Percentiles rank a stretch among this genome's conserved stretches.
phyloP scores from a whole-genome alignment of 2,888 invertebrate genomes.

The Hyppa rectilinea region DNA sequence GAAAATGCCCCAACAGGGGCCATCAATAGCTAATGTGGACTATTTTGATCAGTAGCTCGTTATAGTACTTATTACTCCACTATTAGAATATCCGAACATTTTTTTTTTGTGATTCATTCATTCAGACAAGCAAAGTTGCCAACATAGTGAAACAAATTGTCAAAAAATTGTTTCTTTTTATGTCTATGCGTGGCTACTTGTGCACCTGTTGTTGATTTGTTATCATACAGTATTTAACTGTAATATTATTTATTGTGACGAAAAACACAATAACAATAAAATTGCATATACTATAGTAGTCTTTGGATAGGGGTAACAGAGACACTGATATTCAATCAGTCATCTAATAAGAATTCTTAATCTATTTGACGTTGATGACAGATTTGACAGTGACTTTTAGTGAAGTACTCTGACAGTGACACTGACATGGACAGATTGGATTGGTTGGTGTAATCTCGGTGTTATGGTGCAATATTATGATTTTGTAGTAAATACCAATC shows the following conservation, averaged over 20 bases:
- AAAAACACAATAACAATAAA: no score
- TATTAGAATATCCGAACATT: not conserved
- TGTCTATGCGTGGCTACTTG: not conserved
- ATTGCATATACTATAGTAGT: no score
- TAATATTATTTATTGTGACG: no score
- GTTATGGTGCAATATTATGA: not conserved
- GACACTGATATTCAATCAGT: no score
- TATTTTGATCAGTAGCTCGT: not conserved
- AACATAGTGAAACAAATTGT: not conserved
- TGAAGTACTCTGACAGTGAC: no score
- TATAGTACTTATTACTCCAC: no score
- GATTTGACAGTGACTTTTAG: no score
- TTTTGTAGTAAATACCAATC: constrained; percentile 25
- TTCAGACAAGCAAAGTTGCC: not conserved
- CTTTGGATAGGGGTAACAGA: no score
- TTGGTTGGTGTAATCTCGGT: not conserved
- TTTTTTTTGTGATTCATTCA: not conserved
- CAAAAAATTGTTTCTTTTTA: not conserved
- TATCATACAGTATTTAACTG: no score
- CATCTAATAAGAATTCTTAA: no score
- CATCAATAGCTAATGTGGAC: not conserved
- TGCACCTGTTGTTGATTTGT: not conserved
- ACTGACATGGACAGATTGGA: not conserved
- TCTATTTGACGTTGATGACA: no score
- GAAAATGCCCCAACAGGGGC: not conserved